These are phyloP conservation scores for Meandrusa payeni DNA, from an alignment of 2,888 invertebrate genomes.

Conservation along the genomic window DNA sequence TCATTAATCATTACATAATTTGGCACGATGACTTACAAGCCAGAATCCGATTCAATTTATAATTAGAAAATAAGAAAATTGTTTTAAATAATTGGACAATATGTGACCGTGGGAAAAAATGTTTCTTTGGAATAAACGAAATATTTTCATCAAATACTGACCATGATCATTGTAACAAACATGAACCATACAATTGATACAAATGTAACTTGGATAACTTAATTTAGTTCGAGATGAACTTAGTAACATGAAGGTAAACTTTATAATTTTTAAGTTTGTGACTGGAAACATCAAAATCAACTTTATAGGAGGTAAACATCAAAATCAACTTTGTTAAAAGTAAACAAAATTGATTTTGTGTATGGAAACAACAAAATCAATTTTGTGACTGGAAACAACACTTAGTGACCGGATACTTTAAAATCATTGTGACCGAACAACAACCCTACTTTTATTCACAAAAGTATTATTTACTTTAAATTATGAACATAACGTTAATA, in stretches of 20 bases:
- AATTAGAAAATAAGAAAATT: conserved; percentile 1
- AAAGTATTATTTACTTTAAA: background rate
- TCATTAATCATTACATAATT: background rate
- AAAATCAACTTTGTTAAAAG: conserved; percentile 19
- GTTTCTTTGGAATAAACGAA: conserved; percentile 20
- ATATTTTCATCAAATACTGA: conserved; percentile 49
- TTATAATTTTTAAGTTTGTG: conserved; percentile 31
- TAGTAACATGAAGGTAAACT: conserved; percentile 24
- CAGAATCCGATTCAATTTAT: background rate
- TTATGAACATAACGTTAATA: conserved; percentile 13
- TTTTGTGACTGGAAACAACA: conserved; percentile 19
- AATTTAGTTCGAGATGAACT: conserved; percentile 1
- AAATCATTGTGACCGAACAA: conserved; percentile 21
- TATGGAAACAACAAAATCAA: conserved; percentile 13
- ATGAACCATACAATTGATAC: conserved; percentile 48
- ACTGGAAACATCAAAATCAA: no score
- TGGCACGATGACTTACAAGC: conserved; percentile 15
- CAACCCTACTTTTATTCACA: background rate
- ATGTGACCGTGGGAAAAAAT: conserved; percentile 1
- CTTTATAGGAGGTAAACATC: no score
- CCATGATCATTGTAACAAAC: conserved; percentile 42
- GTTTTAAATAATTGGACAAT: background rate
- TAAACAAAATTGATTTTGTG: no score
- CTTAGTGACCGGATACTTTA: no score
- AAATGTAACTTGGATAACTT: conserved; percentile 29